Evolutionary conservation across 2,113 vertebrate species (phyloP).

Genomic region (Scalopus aquaticus): DNA sequence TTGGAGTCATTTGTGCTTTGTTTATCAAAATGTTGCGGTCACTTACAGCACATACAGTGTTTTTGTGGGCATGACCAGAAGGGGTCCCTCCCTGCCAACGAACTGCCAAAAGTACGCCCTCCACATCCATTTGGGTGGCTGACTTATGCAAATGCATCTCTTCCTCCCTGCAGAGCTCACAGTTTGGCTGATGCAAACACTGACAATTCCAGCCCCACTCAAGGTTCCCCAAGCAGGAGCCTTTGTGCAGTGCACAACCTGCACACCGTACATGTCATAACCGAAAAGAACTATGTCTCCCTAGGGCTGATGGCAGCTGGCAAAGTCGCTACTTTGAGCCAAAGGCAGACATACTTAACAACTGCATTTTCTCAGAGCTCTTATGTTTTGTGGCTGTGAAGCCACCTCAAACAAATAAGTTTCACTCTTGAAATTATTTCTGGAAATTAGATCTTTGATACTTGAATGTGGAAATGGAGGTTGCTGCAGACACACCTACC

Average conservation of each 20-base stretch:
- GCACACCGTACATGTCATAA: background rate
- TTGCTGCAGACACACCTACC: slow-evolving; percentile 82
- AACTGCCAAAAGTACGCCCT: background rate
- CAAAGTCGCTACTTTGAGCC: background rate
- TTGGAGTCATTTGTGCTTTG: background rate
- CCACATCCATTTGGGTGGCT: background rate
- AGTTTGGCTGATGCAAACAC: background rate
- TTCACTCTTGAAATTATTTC: background rate
- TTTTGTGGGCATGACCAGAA: background rate
- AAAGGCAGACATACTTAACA: background rate
- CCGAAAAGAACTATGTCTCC: background rate
- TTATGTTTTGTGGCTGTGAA: background rate
- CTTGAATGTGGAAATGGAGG: background rate
- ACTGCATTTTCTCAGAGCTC: background rate
- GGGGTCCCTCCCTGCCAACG: background rate
- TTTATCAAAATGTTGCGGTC: background rate
- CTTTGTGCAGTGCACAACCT: background rate
- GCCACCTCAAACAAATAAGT: background rate
- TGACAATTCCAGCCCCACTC: background rate
- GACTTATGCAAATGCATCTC: background rate
- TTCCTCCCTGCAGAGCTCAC: background rate
- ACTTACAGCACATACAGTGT: background rate
- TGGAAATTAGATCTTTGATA: background rate
- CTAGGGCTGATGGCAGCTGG: background rate
- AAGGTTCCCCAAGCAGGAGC: background rate